Evolutionary conservation across 2,113 vertebrate genomes (phyloP).

Genomic region (Embiotoca jacksoni): DNA sequence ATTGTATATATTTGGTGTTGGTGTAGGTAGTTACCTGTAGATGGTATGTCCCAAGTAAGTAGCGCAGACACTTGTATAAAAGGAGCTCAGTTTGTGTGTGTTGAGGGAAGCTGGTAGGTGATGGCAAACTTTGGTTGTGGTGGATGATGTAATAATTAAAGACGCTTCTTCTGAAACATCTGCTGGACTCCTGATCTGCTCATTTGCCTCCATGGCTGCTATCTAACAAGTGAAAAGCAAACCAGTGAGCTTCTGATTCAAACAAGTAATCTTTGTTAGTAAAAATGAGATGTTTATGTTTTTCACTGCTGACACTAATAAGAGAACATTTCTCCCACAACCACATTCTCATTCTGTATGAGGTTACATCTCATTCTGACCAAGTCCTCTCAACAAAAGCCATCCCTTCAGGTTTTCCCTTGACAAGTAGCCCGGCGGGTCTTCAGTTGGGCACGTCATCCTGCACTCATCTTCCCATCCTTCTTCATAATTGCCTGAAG

Average conservation of each 20-base stretch:
- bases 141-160: too few species aligned
- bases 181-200: too few species aligned
- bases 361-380: neutral
- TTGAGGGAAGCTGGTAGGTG: too few species aligned
- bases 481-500: slow-evolving; percentile 29
- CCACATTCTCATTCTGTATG: neutral
- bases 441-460: slow-evolving; percentile 7
- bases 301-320: neutral
- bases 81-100: too few species aligned
- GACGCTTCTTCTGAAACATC: too few species aligned
- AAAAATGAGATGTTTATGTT: neutral
- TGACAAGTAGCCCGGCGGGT: neutral
- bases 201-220: too few species aligned
- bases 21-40: too few species aligned
- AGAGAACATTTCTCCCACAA: neutral
- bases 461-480: slow-evolving; percentile 9
- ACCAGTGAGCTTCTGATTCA: neutral
- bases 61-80: too few species aligned
- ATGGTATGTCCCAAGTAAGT: too few species aligned
- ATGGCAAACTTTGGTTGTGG: too few species aligned
- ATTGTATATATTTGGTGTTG: too few species aligned
- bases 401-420: neutral
- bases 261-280: neutral
- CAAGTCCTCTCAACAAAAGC: neutral
- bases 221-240: neutral